Percentiles rank a stretch among this genome's conserved stretches.
These are phyloP conservation scores for Vidua macroura DNA, from an alignment of 2,113 vertebrate species.

Conservation along the genomic window DNA sequence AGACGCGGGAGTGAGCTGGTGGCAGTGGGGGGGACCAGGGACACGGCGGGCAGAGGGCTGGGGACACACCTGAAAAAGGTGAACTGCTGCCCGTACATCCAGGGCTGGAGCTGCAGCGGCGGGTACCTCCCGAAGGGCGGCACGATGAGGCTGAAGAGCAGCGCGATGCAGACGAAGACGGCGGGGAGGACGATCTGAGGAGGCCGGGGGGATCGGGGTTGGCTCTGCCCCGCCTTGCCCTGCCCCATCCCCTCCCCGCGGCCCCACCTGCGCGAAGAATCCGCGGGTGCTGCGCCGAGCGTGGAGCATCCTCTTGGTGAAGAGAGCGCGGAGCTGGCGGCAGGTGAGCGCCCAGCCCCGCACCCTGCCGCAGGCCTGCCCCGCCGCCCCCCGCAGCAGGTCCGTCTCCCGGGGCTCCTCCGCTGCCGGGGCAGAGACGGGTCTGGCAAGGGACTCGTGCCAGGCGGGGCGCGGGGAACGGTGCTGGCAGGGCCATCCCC, in stretches of 20 bases:
- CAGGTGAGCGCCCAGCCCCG: conserved; percentile 74
- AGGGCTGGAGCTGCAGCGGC: conserved; percentile 77
- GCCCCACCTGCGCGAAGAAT: conserved; percentile 82
- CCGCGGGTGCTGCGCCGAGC: conserved; percentile 81
- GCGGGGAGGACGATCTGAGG: conserved; percentile 86
- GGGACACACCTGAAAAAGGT: conserved; percentile 86
- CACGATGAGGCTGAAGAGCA: conserved; percentile 84
- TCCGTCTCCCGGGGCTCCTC: conserved; percentile 76
- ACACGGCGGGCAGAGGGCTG: background rate
- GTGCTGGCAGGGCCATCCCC: background rate
- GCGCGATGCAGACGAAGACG: conserved; percentile 84
- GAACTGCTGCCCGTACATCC: conserved; percentile 86
- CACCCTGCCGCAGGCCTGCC: conserved; percentile 2
- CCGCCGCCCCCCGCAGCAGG: conserved; percentile 51
- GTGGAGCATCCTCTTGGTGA: conserved; percentile 84
- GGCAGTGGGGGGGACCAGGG: accelerated
- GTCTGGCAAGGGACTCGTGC: accelerated
- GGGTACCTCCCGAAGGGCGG: conserved; percentile 85
- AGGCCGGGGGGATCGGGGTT: accelerated
- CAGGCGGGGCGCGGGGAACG: accelerated
- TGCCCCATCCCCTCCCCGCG: background rate
- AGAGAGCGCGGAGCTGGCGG: conserved; percentile 86
- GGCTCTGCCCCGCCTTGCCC: too few relatives aligned
- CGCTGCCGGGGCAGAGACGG: background rate
- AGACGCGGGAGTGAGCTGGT: accelerated